Base-by-base conservation (phyloP, 2,888 invertebrate genomes). In the Patella caerulea region DNA sequence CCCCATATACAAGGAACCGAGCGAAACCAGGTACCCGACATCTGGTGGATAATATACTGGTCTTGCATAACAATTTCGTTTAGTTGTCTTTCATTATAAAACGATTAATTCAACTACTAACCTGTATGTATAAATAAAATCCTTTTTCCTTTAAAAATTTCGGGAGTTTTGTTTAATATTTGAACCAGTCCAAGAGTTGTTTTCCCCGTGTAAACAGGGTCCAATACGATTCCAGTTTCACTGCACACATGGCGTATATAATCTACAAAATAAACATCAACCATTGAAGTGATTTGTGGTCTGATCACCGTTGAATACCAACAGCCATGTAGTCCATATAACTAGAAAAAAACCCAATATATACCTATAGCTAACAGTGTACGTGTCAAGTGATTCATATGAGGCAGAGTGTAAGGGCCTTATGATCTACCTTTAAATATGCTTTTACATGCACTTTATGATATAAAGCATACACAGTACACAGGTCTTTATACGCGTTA, bases 171-270 rank as follows among this genome's bases (percentile, higher is more conserved):
- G 7, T 82, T 70, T 29, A 89, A 78, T 78, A 88, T 87, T 54
- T 84, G 59, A 17, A 87, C 77, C 74, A 90, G 77, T 14, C 89
- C 89, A 65, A 78, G 81, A 1, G 84, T 87, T 69, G 87, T 87
- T 79, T 90, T 90, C 7, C 89, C 90, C 12, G 87, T 87, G 81
- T 90, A 90, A 1, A 86, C 85, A 11, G 90, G 90, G 78, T 90
- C 90, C 34, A 90, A 73, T 72, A 89, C 79, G 15, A 90, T 86
- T 1, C 88, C 89, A 14, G 90, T 89, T 9, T 71, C 74, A 2
- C 71, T 73, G 17, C 83, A 79, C 9, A 89, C 84, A 3, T 84
- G 53, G 17, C 79, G 73, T n/a, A 88, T 82, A 78, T 88, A 90
- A 65, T 88, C 88, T 89, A 83, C 11, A 82, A 79, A 54, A 24